phyloP scores from a whole-genome alignment of 1,140 invertebrate species.

The Drosophila arawakana region DNA sequence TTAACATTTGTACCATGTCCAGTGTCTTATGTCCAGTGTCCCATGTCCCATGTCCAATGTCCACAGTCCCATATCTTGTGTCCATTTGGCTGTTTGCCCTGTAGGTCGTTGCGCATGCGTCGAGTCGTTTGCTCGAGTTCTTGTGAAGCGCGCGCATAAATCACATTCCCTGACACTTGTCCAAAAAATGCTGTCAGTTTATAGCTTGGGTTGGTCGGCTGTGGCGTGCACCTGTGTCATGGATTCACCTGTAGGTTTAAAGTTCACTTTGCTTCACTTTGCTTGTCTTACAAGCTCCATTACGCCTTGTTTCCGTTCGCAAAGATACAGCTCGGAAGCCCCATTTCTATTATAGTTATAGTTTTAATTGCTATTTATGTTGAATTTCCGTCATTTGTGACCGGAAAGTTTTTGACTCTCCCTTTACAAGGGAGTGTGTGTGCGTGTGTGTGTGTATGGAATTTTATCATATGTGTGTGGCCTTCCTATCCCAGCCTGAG shows the following conservation, averaged over 20 bases:
- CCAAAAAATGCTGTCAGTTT: constrained; percentile 75
- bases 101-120: constrained; percentile 77
- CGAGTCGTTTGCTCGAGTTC: constrained; percentile 61
- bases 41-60: constrained; percentile 22
- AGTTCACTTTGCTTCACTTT: constrained; percentile 52
- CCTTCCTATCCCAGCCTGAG: constrained; percentile 49
- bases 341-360: constrained; percentile 63
- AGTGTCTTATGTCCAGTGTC: constrained; percentile 38
- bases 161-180: constrained; percentile 78
- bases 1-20: constrained; percentile 78
- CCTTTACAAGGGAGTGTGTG: constrained; percentile 4
- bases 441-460: constrained; percentile 6
- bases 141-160: constrained; percentile 73
- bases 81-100: constrained; percentile 38
- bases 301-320: constrained; percentile 70
- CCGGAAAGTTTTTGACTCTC: constrained; percentile 63
- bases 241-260: constrained; percentile 45
- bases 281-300: constrained; percentile 73
- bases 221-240: constrained; percentile 58
- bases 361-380: constrained; percentile 79
- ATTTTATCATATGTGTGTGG: constrained; percentile 43
- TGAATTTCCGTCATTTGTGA: constrained; percentile 63
- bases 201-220: constrained; percentile 52
- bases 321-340: constrained; percentile 34
- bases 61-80: not conserved